phyloP scores from a whole-genome alignment of 2,113 vertebrate species.

The Varanus salvator region DNA sequence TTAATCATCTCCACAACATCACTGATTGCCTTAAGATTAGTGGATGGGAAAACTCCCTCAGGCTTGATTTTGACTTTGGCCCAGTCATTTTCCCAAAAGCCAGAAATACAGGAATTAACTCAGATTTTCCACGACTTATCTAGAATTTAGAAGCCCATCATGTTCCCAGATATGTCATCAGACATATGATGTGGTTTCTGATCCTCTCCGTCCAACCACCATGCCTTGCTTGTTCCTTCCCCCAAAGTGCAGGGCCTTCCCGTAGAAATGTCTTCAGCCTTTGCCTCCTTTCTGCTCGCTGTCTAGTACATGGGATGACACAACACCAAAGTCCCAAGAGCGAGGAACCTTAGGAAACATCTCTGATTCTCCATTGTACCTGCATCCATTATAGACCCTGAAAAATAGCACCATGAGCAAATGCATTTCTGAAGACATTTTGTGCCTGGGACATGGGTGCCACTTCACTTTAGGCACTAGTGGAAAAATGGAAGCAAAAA shows the following conservation, averaged over 20 bases:
- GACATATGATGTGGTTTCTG: not conserved
- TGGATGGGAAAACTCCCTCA: not conserved
- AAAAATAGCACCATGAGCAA: not conserved
- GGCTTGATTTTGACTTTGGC: too few species aligned
- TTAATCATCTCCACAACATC: not conserved
- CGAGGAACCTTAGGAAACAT: not conserved
- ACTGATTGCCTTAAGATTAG: not conserved
- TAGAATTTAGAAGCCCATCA: not conserved
- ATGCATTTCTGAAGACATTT: not conserved
- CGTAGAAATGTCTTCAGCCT: not conserved
- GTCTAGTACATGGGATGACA: not conserved
- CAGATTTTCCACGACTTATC: not conserved
- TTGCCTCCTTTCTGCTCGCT: not conserved
- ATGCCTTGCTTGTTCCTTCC: not conserved
- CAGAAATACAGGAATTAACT: too few species aligned
- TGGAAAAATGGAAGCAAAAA: not conserved
- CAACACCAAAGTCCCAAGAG: not conserved
- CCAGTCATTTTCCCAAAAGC: not conserved
- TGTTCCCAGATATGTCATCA: not conserved
- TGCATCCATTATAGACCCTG: not conserved
- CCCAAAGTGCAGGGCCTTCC: not conserved
- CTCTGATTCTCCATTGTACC: too few species aligned
- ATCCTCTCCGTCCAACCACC: not conserved
- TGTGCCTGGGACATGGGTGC: not conserved
- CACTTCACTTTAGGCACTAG: not conserved